Conservation (phyloP, 2,888 invertebrate species). For the Oscheius sp. region DNA sequence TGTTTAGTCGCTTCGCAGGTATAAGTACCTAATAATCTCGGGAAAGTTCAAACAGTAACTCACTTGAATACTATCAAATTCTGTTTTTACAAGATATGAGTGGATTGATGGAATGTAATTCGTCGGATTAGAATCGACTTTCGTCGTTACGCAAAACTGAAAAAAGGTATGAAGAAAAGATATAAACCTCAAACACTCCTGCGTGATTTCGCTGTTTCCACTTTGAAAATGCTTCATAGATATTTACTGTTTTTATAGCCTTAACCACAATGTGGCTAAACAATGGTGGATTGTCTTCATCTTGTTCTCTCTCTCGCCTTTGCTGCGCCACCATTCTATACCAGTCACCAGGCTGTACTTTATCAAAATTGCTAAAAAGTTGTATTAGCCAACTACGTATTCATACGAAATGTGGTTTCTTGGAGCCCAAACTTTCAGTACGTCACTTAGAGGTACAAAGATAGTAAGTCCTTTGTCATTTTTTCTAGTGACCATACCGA, state of each 20-base stretch:
- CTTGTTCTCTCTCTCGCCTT: background rate
- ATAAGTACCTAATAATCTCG: background rate
- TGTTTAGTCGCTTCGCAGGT: background rate
- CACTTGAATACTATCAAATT: background rate
- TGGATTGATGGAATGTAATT: background rate
- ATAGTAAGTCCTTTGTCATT: background rate
- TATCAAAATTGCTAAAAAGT: no score
- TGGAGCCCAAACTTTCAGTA: background rate
- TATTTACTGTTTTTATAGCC: background rate
- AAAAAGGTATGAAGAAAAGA: no score
- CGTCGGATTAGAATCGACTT: background rate
- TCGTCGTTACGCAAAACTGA: background rate
- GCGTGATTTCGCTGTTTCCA: background rate
- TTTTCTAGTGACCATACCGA: background rate
- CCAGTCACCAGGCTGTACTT: conserved; percentile 1
- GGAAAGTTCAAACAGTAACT: background rate
- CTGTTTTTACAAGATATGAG: background rate
- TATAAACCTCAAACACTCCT: background rate
- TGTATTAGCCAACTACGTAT: no score
- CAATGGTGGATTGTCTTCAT: background rate
- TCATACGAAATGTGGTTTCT: background rate
- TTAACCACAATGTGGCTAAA: background rate
- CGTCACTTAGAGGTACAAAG: background rate
- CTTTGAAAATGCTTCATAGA: background rate
- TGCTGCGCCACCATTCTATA: background rate